phyloP scores from a whole-genome alignment of 2,797 vertebrate species.

The Pseudochirops cupreus region DNA sequence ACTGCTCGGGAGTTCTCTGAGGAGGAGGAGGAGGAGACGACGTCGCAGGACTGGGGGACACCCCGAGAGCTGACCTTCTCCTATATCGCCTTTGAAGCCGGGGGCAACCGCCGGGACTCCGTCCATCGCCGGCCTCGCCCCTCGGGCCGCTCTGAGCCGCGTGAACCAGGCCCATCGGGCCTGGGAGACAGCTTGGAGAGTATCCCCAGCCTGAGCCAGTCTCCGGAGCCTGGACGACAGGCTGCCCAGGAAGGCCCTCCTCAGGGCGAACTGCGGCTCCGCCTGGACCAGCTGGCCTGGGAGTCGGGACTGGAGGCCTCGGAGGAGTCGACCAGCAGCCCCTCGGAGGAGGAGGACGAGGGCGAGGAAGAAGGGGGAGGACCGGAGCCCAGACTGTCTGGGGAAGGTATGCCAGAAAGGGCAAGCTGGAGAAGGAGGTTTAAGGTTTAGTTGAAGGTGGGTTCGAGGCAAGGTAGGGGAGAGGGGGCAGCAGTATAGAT shows the following conservation, averaged over 20 bases:
- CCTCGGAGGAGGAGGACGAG: conserved; percentile 69
- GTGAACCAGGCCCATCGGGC: conserved; percentile 85
- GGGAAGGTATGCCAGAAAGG: conserved; percentile 57
- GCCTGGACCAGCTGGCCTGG: conserved; percentile 59
- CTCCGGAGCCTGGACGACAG: conserved; percentile 83
- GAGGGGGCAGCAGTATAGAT: not conserved
- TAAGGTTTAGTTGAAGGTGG: not conserved
- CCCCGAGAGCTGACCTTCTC: conserved; percentile 94
- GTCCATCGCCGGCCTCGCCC: conserved; percentile 65
- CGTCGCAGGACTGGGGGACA: conserved; percentile 91
- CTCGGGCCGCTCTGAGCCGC: conserved; percentile 84
- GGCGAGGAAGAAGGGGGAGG: conserved; percentile 55
- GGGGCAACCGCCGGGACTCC: conserved; percentile 75
- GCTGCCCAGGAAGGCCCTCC: conserved; percentile 28
- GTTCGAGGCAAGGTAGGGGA: too few relatives aligned
- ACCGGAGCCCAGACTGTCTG: conserved; percentile 32
- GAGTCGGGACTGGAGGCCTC: not conserved
- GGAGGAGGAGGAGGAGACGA: conserved; percentile 88
- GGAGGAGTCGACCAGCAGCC: conserved; percentile 69
- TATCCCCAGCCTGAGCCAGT: conserved; percentile 84
- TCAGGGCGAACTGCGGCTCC: conserved; percentile 74
- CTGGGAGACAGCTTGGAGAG: conserved; percentile 82
- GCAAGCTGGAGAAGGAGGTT: not conserved
- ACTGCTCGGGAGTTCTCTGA: conserved; percentile 92
- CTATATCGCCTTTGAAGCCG: conserved; percentile 92